These are phyloP conservation scores for Ganaspis sp. DNA, from an alignment of 1,140 invertebrate species.

Conservation along the genomic window DNA sequence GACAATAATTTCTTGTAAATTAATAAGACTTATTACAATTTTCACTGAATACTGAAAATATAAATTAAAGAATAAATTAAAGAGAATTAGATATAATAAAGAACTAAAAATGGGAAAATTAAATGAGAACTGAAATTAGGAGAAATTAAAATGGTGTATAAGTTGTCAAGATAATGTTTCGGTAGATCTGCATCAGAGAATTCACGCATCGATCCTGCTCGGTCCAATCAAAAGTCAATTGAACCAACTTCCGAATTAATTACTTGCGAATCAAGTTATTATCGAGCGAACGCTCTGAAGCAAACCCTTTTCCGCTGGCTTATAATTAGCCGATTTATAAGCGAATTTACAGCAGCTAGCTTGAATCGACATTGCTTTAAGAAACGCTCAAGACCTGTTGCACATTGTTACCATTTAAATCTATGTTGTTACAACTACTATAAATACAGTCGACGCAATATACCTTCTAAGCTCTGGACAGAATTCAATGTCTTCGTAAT, in stretches of 20 bases:
- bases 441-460: too few relatives aligned
- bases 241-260: conserved; percentile 66
- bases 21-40: too few relatives aligned
- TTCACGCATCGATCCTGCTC: conserved; percentile 32
- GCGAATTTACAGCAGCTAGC: background rate
- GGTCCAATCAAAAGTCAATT: conserved; percentile 66
- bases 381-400: conserved; percentile 55
- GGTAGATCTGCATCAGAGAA: conserved; percentile 23
- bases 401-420: conserved; percentile 42
- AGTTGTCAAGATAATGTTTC: conserved; percentile 17
- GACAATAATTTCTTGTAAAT: too few relatives aligned
- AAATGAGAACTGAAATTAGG: background rate
- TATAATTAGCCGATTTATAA: conserved; percentile 23
- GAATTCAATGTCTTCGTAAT: background rate
- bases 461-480: background rate
- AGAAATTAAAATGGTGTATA: background rate
- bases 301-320: background rate
- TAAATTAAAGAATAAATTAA: too few relatives aligned
- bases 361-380: conserved; percentile 42
- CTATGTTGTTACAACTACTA: background rate
- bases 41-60: too few relatives aligned
- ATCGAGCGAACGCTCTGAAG: conserved; percentile 45
- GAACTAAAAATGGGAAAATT: too few relatives aligned
- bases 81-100: too few relatives aligned
- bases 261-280: conserved; percentile 60